A percentile compares a stretch with the other conserved stretches of the same genome.
phyloP scores from a whole-genome alignment of 2,888 invertebrate species.

The Neuroscelio doddi region DNA sequence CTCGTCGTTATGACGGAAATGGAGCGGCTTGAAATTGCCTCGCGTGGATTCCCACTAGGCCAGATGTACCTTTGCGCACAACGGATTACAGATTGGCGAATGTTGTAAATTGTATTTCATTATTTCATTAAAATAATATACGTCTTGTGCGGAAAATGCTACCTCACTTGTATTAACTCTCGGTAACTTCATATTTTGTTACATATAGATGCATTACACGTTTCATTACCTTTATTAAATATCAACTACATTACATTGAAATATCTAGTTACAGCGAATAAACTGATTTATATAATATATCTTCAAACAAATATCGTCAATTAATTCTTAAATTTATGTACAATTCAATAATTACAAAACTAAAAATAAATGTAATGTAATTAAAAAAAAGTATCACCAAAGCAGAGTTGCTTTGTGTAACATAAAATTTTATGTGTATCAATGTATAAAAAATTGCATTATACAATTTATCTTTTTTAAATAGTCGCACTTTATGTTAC shows the following conservation, averaged over 20 bases:
- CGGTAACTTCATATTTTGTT: conserved; percentile 35
- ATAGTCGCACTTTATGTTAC: no score
- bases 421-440: no score
- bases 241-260: neutral
- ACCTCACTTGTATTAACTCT: conserved; percentile 38
- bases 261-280: neutral
- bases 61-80: conserved; percentile 32
- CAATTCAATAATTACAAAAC: no score
- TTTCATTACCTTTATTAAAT: conserved; percentile 10
- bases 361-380: no score
- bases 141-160: conserved; percentile 29
- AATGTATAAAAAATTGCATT: no score
- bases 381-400: no score
- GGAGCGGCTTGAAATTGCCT: conserved; percentile 52
- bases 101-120: conserved; percentile 49
- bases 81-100: conserved; percentile 31
- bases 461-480: no score
- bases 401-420: no score
- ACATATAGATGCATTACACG: neutral
- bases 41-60: conserved; percentile 49
- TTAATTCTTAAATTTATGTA: no score
- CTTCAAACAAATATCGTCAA: no score
- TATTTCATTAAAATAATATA: conserved; percentile 49
- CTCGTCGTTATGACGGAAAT: conserved; percentile 56
- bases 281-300: neutral